Percentiles rank a stretch among this genome's conserved stretches.
These are phyloP conservation scores for Brevipalpus yothersi DNA, from an alignment of 1,140 invertebrate species.

Conservation along the genomic window DNA sequence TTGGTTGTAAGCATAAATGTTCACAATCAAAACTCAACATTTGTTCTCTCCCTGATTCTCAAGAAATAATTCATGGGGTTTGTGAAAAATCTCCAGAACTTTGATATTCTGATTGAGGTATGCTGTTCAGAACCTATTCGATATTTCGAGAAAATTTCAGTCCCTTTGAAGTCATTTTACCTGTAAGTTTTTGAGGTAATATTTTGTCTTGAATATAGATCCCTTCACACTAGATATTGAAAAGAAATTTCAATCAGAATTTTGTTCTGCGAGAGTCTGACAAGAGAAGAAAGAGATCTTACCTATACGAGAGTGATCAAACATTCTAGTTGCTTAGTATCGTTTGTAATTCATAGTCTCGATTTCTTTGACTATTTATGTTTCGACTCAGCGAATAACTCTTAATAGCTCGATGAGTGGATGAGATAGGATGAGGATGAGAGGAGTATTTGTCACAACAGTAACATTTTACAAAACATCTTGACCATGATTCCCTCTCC, in stretches of 20 bases:
- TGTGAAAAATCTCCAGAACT: slow-evolving; percentile 74
- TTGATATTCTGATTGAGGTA: slow-evolving; percentile 92
- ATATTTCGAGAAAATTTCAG: slow-evolving; percentile 93
- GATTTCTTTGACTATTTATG: too few relatives aligned
- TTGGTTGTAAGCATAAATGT: background rate
- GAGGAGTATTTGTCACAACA: too few relatives aligned
- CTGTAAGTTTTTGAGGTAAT: slow-evolving; percentile 64
- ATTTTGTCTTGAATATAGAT: slow-evolving; percentile 65
- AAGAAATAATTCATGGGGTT: slow-evolving; percentile 80
- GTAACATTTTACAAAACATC: too few relatives aligned
- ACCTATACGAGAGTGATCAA: slow-evolving; percentile 62
- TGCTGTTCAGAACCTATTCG: slow-evolving; percentile 86
- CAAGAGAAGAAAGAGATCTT: slow-evolving; percentile 13
- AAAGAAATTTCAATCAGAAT: slow-evolving; percentile 15
- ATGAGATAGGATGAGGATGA: too few relatives aligned
- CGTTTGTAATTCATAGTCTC: too few relatives aligned
- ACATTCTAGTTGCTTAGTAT: slow-evolving; percentile 39
- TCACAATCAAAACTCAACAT: background rate
- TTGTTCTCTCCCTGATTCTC: slow-evolving; percentile 58
- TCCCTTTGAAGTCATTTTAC: slow-evolving; percentile 96
- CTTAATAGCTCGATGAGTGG: too few relatives aligned
- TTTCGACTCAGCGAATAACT: too few relatives aligned
- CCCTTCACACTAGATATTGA: slow-evolving; percentile 48
- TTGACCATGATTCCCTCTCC: too few relatives aligned
- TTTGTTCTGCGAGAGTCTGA: slow-evolving; percentile 7